Base-by-base conservation (phyloP, 2,888 invertebrate genomes). In the Drosophila monieri region DNA sequence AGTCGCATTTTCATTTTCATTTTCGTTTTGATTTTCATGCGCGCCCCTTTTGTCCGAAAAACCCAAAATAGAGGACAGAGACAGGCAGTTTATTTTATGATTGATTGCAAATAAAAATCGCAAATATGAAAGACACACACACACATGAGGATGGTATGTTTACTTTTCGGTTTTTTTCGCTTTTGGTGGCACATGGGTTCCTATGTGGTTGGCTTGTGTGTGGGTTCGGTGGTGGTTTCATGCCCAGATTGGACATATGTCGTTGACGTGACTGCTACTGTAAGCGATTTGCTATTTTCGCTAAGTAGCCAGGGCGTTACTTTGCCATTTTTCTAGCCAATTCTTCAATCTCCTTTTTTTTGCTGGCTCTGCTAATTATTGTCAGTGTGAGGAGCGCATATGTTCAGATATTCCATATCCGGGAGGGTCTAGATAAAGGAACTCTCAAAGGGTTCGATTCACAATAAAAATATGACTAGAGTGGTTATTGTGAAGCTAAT, bases 101-200 rank as follows among this genome's bases (percentile, higher is more conserved):
- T 85, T 85, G 85, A 85, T 85, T 87, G 85, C 87, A 80, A 87
- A 85, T 87, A 87, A 87, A 85, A 85, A 85, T 87, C 80, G 78
- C 85, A 85, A 87, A 85, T 77, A 75, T 73, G 74, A 74, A 58
- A 70, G 56, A 70, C 61, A 46, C 53, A 69, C 57, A 69, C 57
- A 21, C 65, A 64, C 30, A 41, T 79, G 73, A 53, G 64, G 62
- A 52, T 81, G 46, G 54, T 76, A 53, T 87, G 76, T 85, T 85
- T 87, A 80, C 75, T 85, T 80, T 72, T 85, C 56, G 68, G 76
- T 76, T 78, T 80, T 67, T 74, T 57, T 56, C 32, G 46, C 39
- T 21, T 53, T 37, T 3, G 49, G 27, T 55, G 43, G 49, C 44
- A 67, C 27, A 27, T 27, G 61, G 53, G 47, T 55, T 69, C 62